phyloP scores from a whole-genome alignment of 2,888 invertebrate genomes.

The Stenchaetothrips biformis region DNA sequence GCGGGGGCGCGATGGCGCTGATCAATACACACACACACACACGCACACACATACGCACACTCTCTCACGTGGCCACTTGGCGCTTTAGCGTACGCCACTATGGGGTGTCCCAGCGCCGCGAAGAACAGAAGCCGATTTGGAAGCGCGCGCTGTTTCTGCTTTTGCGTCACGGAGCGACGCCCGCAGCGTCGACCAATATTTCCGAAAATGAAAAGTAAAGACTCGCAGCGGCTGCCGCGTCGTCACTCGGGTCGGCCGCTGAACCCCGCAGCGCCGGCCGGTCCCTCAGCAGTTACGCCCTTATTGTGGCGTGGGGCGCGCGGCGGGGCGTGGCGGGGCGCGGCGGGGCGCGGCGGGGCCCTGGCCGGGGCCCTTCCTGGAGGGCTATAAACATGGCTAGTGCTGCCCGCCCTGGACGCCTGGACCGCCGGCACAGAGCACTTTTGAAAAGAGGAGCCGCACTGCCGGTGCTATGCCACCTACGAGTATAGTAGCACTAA shows the following conservation, averaged over 20 bases:
- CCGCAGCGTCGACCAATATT: not conserved
- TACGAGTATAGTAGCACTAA: no score
- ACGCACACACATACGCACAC: not conserved
- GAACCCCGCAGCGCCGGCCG: no score
- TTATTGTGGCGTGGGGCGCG: not conserved
- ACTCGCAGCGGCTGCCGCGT: no score
- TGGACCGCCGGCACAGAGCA: not conserved
- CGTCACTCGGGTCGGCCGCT: no score
- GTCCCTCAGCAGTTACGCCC: no score
- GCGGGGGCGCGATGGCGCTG: not conserved
- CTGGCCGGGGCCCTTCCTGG: not conserved
- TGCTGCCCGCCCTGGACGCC: not conserved
- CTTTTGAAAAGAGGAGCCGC: no score
- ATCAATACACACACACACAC: slow-evolving; percentile 3
- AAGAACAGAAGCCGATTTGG: no score
- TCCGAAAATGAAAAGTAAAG: not conserved
- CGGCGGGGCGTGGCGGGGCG: not conserved
- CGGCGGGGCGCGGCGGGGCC: not conserved
- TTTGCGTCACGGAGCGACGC: not conserved
- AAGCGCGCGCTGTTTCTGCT: no score
- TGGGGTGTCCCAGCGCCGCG: no score
- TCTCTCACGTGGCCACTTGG: no score
- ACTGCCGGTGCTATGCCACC: no score
- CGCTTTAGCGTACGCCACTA: no score
- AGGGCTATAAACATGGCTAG: not conserved